Base-by-base conservation (phyloP, 2,113 vertebrate genomes). In the Hyla sarda region DNA sequence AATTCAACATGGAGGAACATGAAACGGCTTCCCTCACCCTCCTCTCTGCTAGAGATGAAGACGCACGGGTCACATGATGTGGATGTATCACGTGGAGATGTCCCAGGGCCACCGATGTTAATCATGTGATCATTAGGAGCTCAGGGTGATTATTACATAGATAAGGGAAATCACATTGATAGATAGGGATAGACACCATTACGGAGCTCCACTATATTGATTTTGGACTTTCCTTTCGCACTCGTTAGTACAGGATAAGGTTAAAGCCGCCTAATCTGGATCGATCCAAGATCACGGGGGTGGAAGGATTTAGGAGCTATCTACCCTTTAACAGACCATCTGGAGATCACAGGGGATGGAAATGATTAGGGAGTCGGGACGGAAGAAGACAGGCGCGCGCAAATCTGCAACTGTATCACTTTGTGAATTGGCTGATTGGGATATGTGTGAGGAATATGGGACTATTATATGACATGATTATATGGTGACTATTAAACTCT, bases 171-270 rank as follows among this genome's bases (percentile, higher is more conserved):
- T 78, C 76, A 37, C 69, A 58, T 58, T 37, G 23, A 78, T 72
- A 78, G 32, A 37, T 37, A 69, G 37, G 62, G 58, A 77, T 62
- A 47, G 62, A 77, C 21, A 45, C 34, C 25, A 88, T 85, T 76
- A 62, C 87, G 58, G 56, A 85, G 88, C 89, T 87, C 88, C 67
- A 77, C 69, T 78, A n/a, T 91, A 88, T 91, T 67, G 91, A 92
- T 91, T 89, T 82, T 67, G 60, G 54, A 47, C 89, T 89, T 84
- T 30, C 47, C 62, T 85, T 37, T 13, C 88, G 1, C 2, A n/a
- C 85, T 89, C 65, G 0, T 89, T 87, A 91, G 84, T 78, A 87
- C 47, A 0, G 1, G 88, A 81, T 88, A 88, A 88, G 81, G 85
- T 65, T 88, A 80, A 89, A 82, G 77, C 88, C 77, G 89, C 84